Evolutionary conservation across 1,140 invertebrate species (phyloP).

Genomic region (Phymorhynchus buccinoides): DNA sequence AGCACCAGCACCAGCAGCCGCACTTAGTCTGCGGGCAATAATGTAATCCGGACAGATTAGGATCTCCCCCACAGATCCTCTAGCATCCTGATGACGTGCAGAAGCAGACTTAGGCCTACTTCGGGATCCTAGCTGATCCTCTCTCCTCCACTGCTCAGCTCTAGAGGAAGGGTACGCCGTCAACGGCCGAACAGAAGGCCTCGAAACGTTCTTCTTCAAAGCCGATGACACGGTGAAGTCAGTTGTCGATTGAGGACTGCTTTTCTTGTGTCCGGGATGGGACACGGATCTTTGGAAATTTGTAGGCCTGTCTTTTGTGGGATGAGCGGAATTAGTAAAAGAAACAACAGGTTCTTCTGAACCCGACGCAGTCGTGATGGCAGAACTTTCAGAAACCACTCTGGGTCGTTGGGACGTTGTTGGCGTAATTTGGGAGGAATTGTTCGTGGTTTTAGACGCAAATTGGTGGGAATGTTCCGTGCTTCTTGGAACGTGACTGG

Average conservation of each 20-base stretch:
- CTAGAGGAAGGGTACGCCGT: background rate
- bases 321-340: background rate
- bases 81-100: background rate
- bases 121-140: background rate
- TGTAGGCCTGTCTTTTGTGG: background rate
- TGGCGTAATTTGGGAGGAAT: background rate
- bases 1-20: too few species aligned
- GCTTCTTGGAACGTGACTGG: too few species aligned
- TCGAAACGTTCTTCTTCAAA: background rate
- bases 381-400: background rate
- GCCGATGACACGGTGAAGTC: background rate
- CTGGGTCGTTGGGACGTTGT: background rate
- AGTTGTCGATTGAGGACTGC: background rate
- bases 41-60: slow-evolving; percentile 11
- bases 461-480: too few species aligned
- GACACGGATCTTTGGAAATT: background rate
- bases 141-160: background rate
- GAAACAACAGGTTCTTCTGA: background rate
- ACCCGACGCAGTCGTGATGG: background rate
- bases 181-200: background rate
- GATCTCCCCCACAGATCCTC: background rate
- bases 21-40: background rate
- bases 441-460: background rate
- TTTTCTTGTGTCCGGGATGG: background rate
- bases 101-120: background rate